phyloP scores from a whole-genome alignment of 2,888 invertebrate species.

The Ophonus ardosiacus region DNA sequence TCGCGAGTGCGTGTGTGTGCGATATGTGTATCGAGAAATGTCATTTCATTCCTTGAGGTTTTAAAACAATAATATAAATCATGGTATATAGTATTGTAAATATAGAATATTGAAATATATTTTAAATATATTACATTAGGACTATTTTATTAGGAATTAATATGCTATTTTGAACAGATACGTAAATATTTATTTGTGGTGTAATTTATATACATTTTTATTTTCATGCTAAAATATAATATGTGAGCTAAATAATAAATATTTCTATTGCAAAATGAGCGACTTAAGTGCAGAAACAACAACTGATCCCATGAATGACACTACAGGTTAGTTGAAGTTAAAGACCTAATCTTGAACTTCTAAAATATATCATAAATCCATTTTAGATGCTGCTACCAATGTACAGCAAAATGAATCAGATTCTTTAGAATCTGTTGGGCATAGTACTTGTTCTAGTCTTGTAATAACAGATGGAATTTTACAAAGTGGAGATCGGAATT shows the following conservation, averaged over 20 bases:
- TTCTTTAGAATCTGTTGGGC: slow-evolving; percentile 52
- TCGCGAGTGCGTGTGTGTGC: too few relatives aligned
- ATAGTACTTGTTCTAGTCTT: slow-evolving; percentile 61
- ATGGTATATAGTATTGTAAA: slow-evolving; percentile 1
- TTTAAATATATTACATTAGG: background rate
- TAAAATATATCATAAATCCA: background rate
- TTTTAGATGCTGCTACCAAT: slow-evolving; percentile 46
- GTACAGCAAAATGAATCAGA: slow-evolving; percentile 36
- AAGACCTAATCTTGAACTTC: background rate
- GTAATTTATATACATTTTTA: slow-evolving; percentile 28
- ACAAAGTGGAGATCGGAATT: slow-evolving; percentile 45
- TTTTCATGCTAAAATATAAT: slow-evolving; percentile 8
- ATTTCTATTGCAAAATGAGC: slow-evolving; percentile 48
- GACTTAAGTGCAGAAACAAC: slow-evolving; percentile 51
- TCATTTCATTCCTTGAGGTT: slow-evolving; percentile 12
- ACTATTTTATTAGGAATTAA: background rate
- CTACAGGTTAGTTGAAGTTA: slow-evolving; percentile 50
- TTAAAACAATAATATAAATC: slow-evolving; percentile 14
- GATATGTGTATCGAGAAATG: background rate
- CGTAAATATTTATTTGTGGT: slow-evolving; percentile 15
- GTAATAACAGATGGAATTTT: slow-evolving; percentile 42
- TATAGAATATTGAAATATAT: background rate
- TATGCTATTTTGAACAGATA: slow-evolving; percentile 3
- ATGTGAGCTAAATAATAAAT: slow-evolving; percentile 1
- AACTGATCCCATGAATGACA: slow-evolving; percentile 22